Percentiles rank a stretch among this genome's conserved stretches.
Conservation (phyloP, 1,140 invertebrate genomes). For the Drosophila takahashii region DNA sequence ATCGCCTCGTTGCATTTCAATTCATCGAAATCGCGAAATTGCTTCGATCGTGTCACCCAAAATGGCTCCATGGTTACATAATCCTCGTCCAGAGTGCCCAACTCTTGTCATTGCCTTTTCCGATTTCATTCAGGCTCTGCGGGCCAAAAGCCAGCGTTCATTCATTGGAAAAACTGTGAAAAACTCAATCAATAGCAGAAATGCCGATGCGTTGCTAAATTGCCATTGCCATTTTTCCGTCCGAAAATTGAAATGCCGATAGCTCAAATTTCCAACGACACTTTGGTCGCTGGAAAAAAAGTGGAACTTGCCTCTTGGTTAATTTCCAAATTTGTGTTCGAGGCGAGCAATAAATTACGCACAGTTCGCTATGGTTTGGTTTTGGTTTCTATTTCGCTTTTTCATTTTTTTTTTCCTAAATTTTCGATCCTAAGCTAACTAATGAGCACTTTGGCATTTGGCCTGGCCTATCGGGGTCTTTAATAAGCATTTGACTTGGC, state of each 20-base stretch:
- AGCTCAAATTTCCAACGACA: conserved; percentile 58
- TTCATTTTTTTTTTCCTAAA: conserved; percentile 1
- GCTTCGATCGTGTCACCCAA: conserved; percentile 54
- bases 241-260: conserved; percentile 45
- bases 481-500: conserved; percentile 56
- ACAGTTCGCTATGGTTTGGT: conserved; percentile 50
- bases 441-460: conserved; percentile 81
- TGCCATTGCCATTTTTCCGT: conserved; percentile 56
- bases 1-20: conserved; percentile 71
- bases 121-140: conserved; percentile 36
- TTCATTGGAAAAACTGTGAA: conserved; percentile 64
- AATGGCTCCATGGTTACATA: conserved; percentile 55
- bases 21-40: conserved; percentile 72
- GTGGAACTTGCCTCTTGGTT: conserved; percentile 30
- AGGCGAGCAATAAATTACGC: conserved; percentile 76
- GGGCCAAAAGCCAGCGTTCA: conserved; percentile 11
- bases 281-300: conserved; percentile 33
- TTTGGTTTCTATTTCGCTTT: conserved; percentile 3
- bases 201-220: conserved; percentile 78
- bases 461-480: conserved; percentile 53
- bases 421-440: conserved; percentile 36
- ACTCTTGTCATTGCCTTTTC: conserved; percentile 43
- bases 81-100: conserved; percentile 6
- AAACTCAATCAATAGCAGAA: conserved; percentile 73
- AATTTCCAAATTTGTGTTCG: conserved; percentile 58